Evolutionary conservation across 2,797 vertebrate species (phyloP).

Genomic region (Hydrolagus colliei): DNA sequence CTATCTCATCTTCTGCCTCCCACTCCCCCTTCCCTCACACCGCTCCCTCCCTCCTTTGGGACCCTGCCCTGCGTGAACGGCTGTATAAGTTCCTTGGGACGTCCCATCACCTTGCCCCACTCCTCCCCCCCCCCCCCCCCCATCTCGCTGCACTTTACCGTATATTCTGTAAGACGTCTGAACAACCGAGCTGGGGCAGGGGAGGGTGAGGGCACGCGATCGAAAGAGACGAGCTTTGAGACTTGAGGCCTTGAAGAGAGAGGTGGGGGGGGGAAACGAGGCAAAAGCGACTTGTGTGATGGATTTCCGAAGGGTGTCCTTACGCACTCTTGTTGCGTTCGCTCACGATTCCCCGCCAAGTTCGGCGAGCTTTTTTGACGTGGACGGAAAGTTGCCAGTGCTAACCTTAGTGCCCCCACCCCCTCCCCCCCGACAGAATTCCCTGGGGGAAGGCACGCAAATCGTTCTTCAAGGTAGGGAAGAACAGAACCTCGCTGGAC

Average conservation of each 20-base stretch:
- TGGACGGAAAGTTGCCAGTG: background rate
- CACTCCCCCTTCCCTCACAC: background rate
- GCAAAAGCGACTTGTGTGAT: no score
- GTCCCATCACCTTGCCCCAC: no score
- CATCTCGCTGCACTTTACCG: no score
- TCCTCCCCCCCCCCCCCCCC: no score
- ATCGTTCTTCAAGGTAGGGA: conserved; percentile 60
- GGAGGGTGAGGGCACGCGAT: no score
- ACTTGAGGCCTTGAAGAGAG: no score
- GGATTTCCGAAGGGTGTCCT: background rate
- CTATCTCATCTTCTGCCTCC: background rate
- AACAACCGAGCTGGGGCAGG: no score
- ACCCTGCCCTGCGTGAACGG: background rate
- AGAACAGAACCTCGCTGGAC: conserved; percentile 66
- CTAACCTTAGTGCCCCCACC: background rate
- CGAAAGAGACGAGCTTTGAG: no score
- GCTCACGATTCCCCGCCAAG: background rate
- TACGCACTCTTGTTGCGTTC: background rate
- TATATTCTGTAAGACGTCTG: no score
- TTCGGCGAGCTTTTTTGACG: no score
- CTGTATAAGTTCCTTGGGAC: background rate
- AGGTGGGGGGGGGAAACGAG: no score
- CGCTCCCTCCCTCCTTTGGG: background rate
- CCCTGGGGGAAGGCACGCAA: conserved; percentile 71
- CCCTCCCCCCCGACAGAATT: conserved; percentile 48